Conservation (phyloP, 23 tunicate genomes). For the Styela plicata region DNA sequence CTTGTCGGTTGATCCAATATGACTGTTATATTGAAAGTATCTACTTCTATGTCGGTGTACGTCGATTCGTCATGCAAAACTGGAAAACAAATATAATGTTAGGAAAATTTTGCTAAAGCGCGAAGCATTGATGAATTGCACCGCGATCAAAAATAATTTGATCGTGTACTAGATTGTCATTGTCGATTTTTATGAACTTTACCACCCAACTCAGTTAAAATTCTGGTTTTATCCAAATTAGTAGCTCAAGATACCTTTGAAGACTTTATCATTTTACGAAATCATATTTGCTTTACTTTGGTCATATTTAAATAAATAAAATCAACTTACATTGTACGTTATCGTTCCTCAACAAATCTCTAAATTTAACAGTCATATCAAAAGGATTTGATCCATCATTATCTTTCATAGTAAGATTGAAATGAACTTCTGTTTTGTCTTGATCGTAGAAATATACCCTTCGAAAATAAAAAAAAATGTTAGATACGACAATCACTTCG, state of each 20-base stretch:
- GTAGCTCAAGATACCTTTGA: too few relatives aligned
- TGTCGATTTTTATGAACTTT: too few relatives aligned
- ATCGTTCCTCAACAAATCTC: background rate
- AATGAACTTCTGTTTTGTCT: slow-evolving; percentile 42
- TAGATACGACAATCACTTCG: too few relatives aligned
- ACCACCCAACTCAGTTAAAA: too few relatives aligned
- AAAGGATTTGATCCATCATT: slow-evolving; percentile 64
- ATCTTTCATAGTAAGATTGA: slow-evolving; percentile 30
- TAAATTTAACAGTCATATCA: slow-evolving; percentile 37
- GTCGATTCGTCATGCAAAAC: background rate
- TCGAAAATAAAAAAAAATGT: background rate
- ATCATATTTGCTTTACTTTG: too few relatives aligned
- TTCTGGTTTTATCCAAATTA: too few relatives aligned
- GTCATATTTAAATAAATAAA: too few relatives aligned
- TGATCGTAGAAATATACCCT: slow-evolving; percentile 25
- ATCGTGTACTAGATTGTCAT: too few relatives aligned
- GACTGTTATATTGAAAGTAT: slow-evolving; percentile 14
- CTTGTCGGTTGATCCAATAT: background rate
- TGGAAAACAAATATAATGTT: background rate
- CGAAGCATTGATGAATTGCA: too few relatives aligned
- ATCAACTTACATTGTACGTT: background rate
- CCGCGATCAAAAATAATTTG: too few relatives aligned
- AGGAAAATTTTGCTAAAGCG: too few relatives aligned
- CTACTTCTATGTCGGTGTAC: slow-evolving; percentile 2
- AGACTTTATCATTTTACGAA: too few relatives aligned